Evolutionary conservation across 2,888 invertebrate species (phyloP).

Genomic region (Acronicta alni): DNA sequence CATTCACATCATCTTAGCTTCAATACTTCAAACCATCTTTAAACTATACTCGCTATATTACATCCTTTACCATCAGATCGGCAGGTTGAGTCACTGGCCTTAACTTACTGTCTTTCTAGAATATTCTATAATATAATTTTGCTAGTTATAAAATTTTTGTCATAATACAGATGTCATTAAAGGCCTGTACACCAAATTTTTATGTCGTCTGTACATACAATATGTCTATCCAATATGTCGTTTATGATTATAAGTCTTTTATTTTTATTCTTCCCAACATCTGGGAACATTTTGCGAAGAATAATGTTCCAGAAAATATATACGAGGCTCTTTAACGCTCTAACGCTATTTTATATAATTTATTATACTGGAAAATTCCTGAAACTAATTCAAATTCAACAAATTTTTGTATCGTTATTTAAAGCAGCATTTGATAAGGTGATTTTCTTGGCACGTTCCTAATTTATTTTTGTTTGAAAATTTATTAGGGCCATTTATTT

Average conservation of each 20-base stretch:
- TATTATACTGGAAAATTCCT: slow-evolving; percentile 41
- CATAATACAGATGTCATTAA: too few relatives aligned
- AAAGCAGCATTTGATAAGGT: slow-evolving; percentile 35
- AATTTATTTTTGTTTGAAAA: slow-evolving; percentile 39
- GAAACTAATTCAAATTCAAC: too few relatives aligned
- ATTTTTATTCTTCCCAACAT: slow-evolving; percentile 46
- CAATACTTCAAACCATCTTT: too few relatives aligned
- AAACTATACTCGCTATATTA: too few relatives aligned
- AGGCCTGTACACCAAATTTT: too few relatives aligned
- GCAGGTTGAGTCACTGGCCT: too few relatives aligned
- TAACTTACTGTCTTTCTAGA: too few relatives aligned
- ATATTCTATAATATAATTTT: too few relatives aligned
- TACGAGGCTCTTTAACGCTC: slow-evolving; percentile 41
- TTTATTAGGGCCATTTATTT: slow-evolving; percentile 28
- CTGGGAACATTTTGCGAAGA: slow-evolving; percentile 45
- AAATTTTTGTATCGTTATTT: slow-evolving; percentile 34
- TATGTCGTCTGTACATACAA: slow-evolving; percentile 1
- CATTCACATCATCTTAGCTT: too few relatives aligned
- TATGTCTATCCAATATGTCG: slow-evolving; percentile 27
- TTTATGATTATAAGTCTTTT: slow-evolving; percentile 29
- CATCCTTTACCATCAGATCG: too few relatives aligned
- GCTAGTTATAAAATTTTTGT: too few relatives aligned
- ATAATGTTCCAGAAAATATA: slow-evolving; percentile 57
- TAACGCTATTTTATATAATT: slow-evolving; percentile 49
- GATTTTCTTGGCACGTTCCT: slow-evolving; percentile 41